Evolutionary conservation across 2,113 vertebrate species (phyloP).

Genomic region (Laterallus jamaicensis): DNA sequence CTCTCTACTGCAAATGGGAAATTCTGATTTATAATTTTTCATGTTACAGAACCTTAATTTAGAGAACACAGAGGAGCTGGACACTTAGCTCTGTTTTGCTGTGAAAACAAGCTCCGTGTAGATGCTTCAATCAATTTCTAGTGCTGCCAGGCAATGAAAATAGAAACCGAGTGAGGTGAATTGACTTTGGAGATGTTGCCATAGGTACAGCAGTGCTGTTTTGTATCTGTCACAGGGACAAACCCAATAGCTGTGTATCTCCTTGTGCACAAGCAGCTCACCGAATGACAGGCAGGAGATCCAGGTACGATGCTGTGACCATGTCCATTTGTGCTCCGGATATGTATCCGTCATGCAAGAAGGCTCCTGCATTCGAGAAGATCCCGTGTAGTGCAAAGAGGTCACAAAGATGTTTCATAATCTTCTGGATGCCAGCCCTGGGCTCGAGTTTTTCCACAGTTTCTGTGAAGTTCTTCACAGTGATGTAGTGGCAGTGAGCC

Average conservation of each 20-base stretch:
- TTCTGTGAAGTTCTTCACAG: conserved; percentile 74
- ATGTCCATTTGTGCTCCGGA: conserved; percentile 74
- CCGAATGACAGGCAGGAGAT: conserved; percentile 74
- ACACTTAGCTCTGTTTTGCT: neutral
- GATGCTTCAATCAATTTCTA: neutral
- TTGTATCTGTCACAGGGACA: neutral
- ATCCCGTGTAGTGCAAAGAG: conserved; percentile 76
- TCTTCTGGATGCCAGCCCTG: conserved; percentile 65
- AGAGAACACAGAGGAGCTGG: neutral
- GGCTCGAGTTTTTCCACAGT: conserved; percentile 57
- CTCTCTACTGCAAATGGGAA: neutral
- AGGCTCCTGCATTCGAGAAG: conserved; percentile 66
- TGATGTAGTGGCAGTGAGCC: conserved; percentile 77
- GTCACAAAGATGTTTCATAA: conserved; percentile 76
- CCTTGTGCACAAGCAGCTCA: conserved; percentile 49
- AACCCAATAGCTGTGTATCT: neutral
- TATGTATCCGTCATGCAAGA: conserved; percentile 72
- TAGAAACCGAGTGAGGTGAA: neutral
- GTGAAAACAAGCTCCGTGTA: neutral
- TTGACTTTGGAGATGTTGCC: conserved; percentile 8
- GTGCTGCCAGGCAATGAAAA: conserved; percentile 18
- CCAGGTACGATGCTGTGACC: conserved; percentile 70
- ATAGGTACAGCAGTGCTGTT: conserved; percentile 24
- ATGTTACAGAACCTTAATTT: neutral
- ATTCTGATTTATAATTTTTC: neutral